phyloP scores from a whole-genome alignment of 2,113 vertebrate genomes.

The Callospermophilus lateralis region DNA sequence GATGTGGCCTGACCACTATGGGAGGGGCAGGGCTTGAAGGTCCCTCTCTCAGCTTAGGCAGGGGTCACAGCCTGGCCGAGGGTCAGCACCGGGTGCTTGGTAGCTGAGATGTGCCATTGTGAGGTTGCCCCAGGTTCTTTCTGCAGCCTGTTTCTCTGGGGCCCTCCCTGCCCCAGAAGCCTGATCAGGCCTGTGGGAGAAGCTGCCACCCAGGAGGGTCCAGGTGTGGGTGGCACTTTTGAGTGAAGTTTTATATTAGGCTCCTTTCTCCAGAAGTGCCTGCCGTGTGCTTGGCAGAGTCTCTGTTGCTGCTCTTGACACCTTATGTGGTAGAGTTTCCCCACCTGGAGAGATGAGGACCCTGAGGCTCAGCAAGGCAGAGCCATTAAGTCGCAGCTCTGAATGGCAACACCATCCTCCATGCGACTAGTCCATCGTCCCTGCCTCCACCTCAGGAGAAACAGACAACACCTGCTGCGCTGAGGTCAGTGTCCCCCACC shows the following conservation, averaged over 20 bases:
- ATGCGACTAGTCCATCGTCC: not conserved
- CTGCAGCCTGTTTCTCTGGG: not conserved
- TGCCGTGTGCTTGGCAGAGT: not conserved
- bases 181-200: not conserved
- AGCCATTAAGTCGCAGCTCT: not conserved
- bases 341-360: not conserved
- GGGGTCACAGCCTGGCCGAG: not conserved
- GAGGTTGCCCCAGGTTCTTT: not conserved
- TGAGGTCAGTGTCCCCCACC: not conserved
- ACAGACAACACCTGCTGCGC: not conserved
- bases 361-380: not conserved
- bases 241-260: not conserved
- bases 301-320: not conserved
- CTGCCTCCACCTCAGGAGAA: not conserved
- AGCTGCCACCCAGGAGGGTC: not conserved
- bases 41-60: not conserved
- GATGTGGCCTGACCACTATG: not conserved
- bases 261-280: not conserved
- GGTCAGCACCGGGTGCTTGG: not conserved
- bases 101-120: rapidly evolving
- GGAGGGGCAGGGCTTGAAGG: not conserved
- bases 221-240: not conserved
- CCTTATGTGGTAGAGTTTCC: not conserved
- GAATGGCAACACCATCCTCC: not conserved
- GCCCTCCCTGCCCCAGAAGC: not conserved